Conservation (phyloP, 2,888 invertebrate species). For the Leucophenga montana region DNA sequence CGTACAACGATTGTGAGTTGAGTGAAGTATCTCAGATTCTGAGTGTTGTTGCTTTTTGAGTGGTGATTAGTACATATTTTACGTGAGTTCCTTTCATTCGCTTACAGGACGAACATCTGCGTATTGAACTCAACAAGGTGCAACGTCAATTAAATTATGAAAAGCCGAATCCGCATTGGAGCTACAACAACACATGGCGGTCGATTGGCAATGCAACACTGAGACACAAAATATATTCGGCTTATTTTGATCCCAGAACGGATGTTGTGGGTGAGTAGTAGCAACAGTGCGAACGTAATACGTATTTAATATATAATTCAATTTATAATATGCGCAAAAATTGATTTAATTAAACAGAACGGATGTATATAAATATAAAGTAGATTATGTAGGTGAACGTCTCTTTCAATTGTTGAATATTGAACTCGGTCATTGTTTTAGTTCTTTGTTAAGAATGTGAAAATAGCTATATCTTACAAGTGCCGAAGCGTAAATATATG, state of each 20-base stretch:
- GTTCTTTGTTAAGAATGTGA: no score
- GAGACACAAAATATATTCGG: constrained; percentile 71
- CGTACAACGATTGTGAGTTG: constrained; percentile 66
- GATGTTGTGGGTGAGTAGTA: constrained; percentile 57
- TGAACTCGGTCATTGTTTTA: no score
- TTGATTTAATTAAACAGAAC: no score
- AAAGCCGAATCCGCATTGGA: constrained; percentile 63
- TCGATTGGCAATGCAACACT: constrained; percentile 61
- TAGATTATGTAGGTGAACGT: no score
- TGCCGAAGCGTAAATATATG: no score
- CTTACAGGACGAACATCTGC: constrained; percentile 61
- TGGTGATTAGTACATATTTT: not conserved
- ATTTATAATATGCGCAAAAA: no score
- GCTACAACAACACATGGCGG: constrained; percentile 69
- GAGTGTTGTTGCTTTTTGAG: not conserved
- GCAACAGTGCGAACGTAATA: no score
- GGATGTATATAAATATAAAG: no score
- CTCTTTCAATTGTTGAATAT: no score
- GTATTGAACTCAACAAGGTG: constrained; percentile 56
- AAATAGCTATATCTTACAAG: no score
- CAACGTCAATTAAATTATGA: constrained; percentile 60
- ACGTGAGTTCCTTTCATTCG: not conserved
- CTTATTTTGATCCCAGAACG: constrained; percentile 72
- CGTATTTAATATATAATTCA: no score
- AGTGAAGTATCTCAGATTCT: not conserved